Percentiles rank a stretch among this genome's conserved stretches.
phyloP scores from a whole-genome alignment of 2,113 vertebrate genomes.

The Neodontobutis hainanensis region DNA sequence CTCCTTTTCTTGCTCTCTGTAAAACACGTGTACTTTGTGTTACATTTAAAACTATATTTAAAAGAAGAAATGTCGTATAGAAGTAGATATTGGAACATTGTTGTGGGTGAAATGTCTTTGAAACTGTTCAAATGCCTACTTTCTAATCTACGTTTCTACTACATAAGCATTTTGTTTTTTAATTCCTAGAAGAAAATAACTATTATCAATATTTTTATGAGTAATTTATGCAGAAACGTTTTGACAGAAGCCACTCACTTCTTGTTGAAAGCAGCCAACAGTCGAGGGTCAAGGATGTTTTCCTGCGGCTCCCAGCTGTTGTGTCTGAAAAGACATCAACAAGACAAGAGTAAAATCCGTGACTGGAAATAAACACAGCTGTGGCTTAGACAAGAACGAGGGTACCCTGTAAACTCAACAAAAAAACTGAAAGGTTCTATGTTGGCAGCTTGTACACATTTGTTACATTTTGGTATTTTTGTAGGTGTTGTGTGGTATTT shows the following conservation, averaged over 20 bases:
- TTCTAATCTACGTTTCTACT: neutral
- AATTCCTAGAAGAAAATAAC: too few relatives aligned
- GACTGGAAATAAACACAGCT: too few relatives aligned
- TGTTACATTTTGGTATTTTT: too few relatives aligned
- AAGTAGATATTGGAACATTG: too few relatives aligned
- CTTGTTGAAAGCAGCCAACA: conserved; percentile 96
- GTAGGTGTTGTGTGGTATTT: too few relatives aligned
- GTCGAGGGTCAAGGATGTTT: conserved; percentile 95
- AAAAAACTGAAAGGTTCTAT: too few relatives aligned
- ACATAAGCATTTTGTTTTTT: too few relatives aligned
- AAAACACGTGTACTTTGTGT: neutral
- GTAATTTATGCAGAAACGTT: neutral
- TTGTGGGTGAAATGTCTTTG: too few relatives aligned
- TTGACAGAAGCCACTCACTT: conserved; percentile 78
- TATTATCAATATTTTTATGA: neutral
- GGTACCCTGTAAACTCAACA: too few relatives aligned
- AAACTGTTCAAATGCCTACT: too few relatives aligned
- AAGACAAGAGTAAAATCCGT: neutral
- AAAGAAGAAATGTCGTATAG: too few relatives aligned
- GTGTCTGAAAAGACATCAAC: conserved; percentile 82
- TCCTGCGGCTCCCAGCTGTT: conserved; percentile 99
- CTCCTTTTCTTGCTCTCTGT: conserved; percentile 94
- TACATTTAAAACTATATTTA: neutral
- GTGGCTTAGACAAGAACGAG: neutral
- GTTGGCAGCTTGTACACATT: too few relatives aligned